Conservation (phyloP, 2,113 vertebrate species). For the Cavia aperea region DNA sequence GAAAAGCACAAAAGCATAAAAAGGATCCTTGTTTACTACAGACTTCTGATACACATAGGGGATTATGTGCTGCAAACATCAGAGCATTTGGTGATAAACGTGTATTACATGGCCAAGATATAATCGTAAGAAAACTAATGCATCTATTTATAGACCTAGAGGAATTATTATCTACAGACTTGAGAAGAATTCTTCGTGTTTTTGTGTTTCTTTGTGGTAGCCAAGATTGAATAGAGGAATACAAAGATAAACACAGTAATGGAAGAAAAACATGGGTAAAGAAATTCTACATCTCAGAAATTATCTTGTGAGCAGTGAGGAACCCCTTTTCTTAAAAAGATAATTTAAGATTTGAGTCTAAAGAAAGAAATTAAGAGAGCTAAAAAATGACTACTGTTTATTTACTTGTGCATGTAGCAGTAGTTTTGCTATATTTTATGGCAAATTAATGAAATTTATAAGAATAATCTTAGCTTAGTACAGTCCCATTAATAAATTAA, state of each 20-base stretch:
- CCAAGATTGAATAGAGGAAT: neutral
- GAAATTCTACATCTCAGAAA: neutral
- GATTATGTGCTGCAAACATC: neutral
- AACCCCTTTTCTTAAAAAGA: neutral
- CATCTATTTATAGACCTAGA: neutral
- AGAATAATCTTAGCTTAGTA: neutral
- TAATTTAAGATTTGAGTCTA: neutral
- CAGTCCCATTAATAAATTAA: neutral
- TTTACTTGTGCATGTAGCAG: neutral
- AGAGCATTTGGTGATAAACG: neutral
- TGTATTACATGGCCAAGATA: neutral
- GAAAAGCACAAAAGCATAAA: neutral
- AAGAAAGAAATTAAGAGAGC: neutral
- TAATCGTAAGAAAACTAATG: fast-evolving
- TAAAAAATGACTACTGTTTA: neutral
- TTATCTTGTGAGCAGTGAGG: neutral
- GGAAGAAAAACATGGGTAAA: neutral
- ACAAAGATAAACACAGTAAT: neutral
- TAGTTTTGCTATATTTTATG: neutral
- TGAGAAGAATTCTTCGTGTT: neutral
- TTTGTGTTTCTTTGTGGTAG: neutral
- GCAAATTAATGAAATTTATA: neutral
- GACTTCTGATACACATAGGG: neutral
- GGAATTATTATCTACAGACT: neutral
- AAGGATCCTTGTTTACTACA: fast-evolving